Conservation (phyloP, 2,888 invertebrate species). For the Pollenia griseotomentosa region DNA sequence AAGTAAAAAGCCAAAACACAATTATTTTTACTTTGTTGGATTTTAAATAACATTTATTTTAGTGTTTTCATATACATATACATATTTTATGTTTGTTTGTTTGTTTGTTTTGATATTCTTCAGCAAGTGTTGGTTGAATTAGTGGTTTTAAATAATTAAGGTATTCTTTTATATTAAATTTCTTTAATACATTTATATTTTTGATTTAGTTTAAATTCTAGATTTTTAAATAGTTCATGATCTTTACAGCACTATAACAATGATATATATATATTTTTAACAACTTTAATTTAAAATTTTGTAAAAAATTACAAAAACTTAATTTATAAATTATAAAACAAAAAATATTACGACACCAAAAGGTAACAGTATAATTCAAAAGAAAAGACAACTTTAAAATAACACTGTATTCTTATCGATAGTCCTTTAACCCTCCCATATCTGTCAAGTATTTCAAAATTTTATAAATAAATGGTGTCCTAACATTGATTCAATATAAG, state of each 20-base stretch:
- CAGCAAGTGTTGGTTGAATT: conserved; percentile 52
- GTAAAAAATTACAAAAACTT: no score
- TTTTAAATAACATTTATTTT: conserved; percentile 70
- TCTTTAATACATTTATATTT: not conserved
- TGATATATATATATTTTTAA: conserved; percentile 1
- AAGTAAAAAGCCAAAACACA: conserved; percentile 63
- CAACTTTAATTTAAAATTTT: not conserved
- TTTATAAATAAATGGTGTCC: no score
- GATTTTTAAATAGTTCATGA: not conserved
- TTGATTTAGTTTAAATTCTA: not conserved
- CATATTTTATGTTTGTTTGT: conserved; percentile 5
- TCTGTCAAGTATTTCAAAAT: no score
- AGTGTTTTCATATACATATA: conserved; percentile 48
- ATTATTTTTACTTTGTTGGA: conserved; percentile 50
- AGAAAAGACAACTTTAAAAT: no score
- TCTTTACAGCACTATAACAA: not conserved
- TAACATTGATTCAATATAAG: no score
- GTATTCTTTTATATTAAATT: conserved; percentile 16
- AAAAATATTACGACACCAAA: no score
- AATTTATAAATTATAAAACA: no score
- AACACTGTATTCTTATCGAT: no score
- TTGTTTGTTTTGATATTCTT: not conserved
- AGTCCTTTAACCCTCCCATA: no score
- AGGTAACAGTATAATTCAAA: no score
- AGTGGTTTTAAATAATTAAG: conserved; percentile 58